A percentile compares a stretch with the other conserved stretches of the same genome.
Conservation (phyloP, 2,888 invertebrate species). For the Minunthozetes semirufus region DNA sequence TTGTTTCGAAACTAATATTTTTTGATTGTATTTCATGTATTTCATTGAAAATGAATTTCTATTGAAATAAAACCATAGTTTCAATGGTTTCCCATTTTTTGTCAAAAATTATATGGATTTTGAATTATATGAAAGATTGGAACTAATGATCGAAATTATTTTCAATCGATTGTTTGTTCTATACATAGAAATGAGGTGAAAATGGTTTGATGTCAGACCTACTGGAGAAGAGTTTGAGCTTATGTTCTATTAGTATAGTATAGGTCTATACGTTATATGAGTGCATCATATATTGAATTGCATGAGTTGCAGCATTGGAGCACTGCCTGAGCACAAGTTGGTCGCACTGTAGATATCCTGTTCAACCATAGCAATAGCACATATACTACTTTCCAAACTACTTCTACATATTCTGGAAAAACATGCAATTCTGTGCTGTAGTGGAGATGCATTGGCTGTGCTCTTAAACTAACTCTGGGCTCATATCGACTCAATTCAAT, state of each 20-base stretch:
- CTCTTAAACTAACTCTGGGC: slow-evolving; percentile 14
- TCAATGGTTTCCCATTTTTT: too few relatives aligned
- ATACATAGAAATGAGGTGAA: slow-evolving; percentile 15
- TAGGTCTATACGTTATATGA: slow-evolving; percentile 12
- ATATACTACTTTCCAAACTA: slow-evolving; percentile 13
- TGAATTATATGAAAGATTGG: too few relatives aligned
- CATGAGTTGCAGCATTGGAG: slow-evolving; percentile 12
- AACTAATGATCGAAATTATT: background rate
- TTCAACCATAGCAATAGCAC: slow-evolving; percentile 22
- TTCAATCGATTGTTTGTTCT: slow-evolving; percentile 2
- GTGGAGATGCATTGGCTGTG: background rate
- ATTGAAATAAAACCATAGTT: background rate
- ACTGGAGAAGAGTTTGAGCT: slow-evolving; percentile 4
- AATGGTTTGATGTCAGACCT: background rate
- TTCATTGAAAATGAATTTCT: background rate
- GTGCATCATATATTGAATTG: slow-evolving; percentile 30
- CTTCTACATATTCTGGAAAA: slow-evolving; percentile 12
- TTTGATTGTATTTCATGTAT: background rate
- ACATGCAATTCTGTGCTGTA: slow-evolving; percentile 1
- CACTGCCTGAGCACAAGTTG: background rate
- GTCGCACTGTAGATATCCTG: slow-evolving; percentile 28
- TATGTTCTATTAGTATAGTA: slow-evolving; percentile 2
- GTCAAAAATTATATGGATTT: too few relatives aligned
- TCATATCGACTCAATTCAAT: slow-evolving; percentile 29
- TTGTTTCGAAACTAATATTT: background rate